Base-by-base conservation (phyloP, 2,113 vertebrate genomes). In the Amphilophus citrinellus region DNA sequence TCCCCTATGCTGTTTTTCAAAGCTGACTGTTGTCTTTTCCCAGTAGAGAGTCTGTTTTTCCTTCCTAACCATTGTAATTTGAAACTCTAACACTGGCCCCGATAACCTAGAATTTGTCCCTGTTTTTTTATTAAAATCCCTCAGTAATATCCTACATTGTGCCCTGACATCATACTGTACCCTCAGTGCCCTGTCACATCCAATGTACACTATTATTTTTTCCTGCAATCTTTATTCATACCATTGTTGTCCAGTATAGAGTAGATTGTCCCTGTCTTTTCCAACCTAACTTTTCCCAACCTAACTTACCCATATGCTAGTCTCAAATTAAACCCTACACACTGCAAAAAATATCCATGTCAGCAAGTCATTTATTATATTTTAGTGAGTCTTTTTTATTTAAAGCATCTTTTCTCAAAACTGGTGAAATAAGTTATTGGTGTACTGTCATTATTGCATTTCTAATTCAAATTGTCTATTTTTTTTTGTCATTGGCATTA, bases 261-360 rank as follows among this genome's bases (percentile, higher is more conserved):
- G 68, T 79, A 77, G 42, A 83, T 20, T 56, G 62, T 84, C 56
- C 58, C 88, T 76, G 88, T 91, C 89, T 78, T 83, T 61, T 79
- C 79, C 63, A 61, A 86, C 87, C 79, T 88, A 89, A 85, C 75
- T 84, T 61, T 61, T 60, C 32, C 42, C 82, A 42, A 87, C 80
- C 59, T 68, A 42, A 87, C 80, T 61, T 68, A 32, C 75, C 87
- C 84, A 84, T 87, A 32, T 27, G 47, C 53, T 80, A 79, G 50
- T 82, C 77, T 73, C 27, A 61, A 60, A 68, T 61, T 61, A 87
- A 83, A 85, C 65, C 84, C 66, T 20, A 37, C 77, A 79, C 87
- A 57, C 92, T 92, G 91, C 92, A 93, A 91, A 93, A 90, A 89
- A 83, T 61, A 90, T 90, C 90, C 92, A 92, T 88, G 75, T 84